Evolutionary conservation across 2,888 invertebrate species (phyloP).

Genomic region (Leptothorax acervorum): DNA sequence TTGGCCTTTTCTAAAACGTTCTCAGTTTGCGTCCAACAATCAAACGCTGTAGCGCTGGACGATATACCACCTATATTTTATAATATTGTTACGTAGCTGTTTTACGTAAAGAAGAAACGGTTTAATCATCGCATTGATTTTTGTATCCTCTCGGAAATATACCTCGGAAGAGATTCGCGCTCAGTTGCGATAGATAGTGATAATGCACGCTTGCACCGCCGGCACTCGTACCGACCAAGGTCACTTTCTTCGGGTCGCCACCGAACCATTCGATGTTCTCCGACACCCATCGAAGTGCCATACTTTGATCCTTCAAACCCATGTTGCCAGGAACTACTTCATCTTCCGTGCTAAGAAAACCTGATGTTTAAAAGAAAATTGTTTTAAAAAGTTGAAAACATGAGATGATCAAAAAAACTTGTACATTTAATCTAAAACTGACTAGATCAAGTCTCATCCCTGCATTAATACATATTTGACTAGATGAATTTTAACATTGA

Average conservation of each 20-base stretch:
- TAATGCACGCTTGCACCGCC: conserved; percentile 92
- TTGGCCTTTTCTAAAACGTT: conserved; percentile 87
- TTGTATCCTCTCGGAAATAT: conserved; percentile 86
- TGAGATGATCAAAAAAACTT: conserved; percentile 86
- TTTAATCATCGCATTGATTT: conserved; percentile 83
- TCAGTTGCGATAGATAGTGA: conserved; percentile 89
- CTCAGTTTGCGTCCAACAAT: conserved; percentile 85
- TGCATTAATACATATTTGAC: conserved; percentile 74
- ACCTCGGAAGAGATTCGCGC: conserved; percentile 86
- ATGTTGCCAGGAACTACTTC: conserved; percentile 90
- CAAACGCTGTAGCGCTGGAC: conserved; percentile 90
- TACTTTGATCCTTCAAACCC: conserved; percentile 91
- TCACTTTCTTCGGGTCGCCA: conserved; percentile 90
- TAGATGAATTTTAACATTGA: too few relatives aligned
- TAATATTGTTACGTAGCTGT: background rate
- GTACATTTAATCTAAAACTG: too few relatives aligned
- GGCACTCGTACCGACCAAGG: conserved; percentile 90
- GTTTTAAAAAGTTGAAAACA: conserved; percentile 63
- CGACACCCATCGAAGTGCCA: conserved; percentile 90
- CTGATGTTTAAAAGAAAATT: conserved; percentile 82
- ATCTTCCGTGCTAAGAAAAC: conserved; percentile 92
- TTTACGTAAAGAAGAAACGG: too few relatives aligned
- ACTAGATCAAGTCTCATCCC: conserved; percentile 85
- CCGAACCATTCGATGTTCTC: conserved; percentile 90
- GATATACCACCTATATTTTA: conserved; percentile 87